Conservation (phyloP, 2,113 vertebrate genomes). For the Lophura nycthemera region DNA sequence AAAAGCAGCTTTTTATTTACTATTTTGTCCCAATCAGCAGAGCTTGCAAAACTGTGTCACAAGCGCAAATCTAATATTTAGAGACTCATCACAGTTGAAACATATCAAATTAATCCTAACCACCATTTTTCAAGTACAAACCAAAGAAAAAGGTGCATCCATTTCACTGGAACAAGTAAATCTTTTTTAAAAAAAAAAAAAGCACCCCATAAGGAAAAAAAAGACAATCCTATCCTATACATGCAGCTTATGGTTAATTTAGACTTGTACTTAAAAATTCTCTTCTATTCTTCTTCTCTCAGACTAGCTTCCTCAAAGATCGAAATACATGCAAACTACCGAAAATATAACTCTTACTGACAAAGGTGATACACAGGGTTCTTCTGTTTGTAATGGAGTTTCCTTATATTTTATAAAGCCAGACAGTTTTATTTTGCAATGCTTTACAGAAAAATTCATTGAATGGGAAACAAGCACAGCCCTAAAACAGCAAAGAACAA, state of each 20-base stretch:
- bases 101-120: not conserved
- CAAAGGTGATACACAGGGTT: not conserved
- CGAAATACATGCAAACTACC: conserved; percentile 5
- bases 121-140: not conserved
- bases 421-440: not conserved
- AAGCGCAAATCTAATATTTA: not conserved
- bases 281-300: conserved; percentile 18
- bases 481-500: not conserved
- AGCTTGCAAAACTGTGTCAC: not conserved
- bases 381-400: not conserved
- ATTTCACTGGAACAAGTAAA: not conserved
- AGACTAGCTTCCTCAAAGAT: not conserved
- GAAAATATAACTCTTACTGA: conserved; percentile 26
- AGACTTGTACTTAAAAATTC: not conserved
- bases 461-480: not conserved
- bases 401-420: not conserved
- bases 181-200: conserved; percentile 8
- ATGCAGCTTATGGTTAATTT: not conserved
- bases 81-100: not conserved
- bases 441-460: not conserved
- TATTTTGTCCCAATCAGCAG: not conserved
- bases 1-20: not conserved
- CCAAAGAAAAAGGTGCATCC: not conserved
- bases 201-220: too few species aligned
- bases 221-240: too few species aligned